A percentile compares a stretch with the other conserved stretches of the same genome.
These are phyloP conservation scores for Pristionchus mayeri DNA, from an alignment of 2,888 invertebrate genomes.

Conservation along the genomic window DNA sequence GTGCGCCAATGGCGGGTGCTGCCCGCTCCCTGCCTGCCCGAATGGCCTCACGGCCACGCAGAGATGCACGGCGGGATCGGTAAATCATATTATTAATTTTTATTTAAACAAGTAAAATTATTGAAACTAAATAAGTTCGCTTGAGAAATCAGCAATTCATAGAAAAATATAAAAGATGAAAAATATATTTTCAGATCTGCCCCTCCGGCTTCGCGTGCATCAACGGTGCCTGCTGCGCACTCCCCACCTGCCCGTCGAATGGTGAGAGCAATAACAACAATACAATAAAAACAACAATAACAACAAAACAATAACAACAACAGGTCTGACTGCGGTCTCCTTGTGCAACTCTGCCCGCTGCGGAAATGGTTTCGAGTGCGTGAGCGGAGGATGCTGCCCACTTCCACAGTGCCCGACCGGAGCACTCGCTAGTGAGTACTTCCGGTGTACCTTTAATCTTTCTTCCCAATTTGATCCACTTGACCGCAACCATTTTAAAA, in stretches of 20 bases:
- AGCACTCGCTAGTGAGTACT: slow-evolving; percentile 46
- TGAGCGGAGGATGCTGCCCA: slow-evolving; percentile 68
- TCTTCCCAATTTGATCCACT: neutral
- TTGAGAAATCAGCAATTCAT: neutral
- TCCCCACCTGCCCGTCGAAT: slow-evolving; percentile 62
- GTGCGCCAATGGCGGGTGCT: slow-evolving; percentile 62
- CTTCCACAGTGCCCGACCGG: slow-evolving; percentile 66
- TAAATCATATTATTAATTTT: neutral
- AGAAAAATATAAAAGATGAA: slow-evolving; percentile 31
- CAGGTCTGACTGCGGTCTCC: slow-evolving; percentile 43
- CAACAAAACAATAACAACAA: neutral
- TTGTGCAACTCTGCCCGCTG: slow-evolving; percentile 24
- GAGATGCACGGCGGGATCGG: slow-evolving; percentile 58
- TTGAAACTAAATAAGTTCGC: no score
- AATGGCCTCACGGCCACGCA: slow-evolving; percentile 65
- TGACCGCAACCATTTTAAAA: no score
- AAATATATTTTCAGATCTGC: slow-evolving; percentile 26
- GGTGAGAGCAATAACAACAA: neutral
- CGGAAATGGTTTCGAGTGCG: slow-evolving; percentile 43
- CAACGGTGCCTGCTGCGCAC: slow-evolving; percentile 70
- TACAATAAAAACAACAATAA: neutral
- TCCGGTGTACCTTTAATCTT: no score
- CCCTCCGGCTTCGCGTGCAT: slow-evolving; percentile 54
- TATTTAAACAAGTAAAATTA: no score
- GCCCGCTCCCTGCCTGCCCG: slow-evolving; percentile 71